phyloP scores from a whole-genome alignment of 2,797 vertebrate species.

The Fistularia tabacaria region DNA sequence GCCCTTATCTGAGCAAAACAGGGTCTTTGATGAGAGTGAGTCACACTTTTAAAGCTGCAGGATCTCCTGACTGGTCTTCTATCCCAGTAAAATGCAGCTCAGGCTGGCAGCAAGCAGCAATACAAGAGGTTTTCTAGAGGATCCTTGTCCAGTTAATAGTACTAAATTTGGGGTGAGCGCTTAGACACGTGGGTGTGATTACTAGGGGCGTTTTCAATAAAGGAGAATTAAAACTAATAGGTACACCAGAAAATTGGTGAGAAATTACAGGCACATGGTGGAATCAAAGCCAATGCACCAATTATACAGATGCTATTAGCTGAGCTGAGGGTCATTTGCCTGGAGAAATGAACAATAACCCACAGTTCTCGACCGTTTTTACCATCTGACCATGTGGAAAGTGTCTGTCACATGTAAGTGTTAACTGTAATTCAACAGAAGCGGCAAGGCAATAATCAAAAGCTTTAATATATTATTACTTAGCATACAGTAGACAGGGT shows the following conservation, averaged over 20 bases:
- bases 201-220: slow-evolving; percentile 30
- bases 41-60: slow-evolving; percentile 23
- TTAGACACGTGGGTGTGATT: slow-evolving; percentile 16
- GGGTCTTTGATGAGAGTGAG: slow-evolving; percentile 9
- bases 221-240: slow-evolving; percentile 31
- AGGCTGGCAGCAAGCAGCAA: slow-evolving; percentile 9
- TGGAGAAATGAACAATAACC: slow-evolving; percentile 28
- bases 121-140: slow-evolving; percentile 22
- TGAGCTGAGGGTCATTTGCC: slow-evolving; percentile 19
- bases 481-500: slow-evolving; percentile 12
- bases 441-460: slow-evolving; percentile 21
- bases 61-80: slow-evolving; percentile 12
- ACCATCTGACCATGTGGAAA: slow-evolving; percentile 31
- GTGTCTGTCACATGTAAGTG: slow-evolving; percentile 37
- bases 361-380: slow-evolving; percentile 34
- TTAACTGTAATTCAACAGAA: slow-evolving; percentile 26
- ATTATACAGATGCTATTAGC: slow-evolving; percentile 38
- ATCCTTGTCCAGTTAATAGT: slow-evolving; percentile 25
- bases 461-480: slow-evolving; percentile 2
- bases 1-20: slow-evolving; percentile 18
- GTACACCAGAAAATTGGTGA: slow-evolving; percentile 27
- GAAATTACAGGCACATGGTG: slow-evolving; percentile 28
- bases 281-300: slow-evolving; percentile 18
- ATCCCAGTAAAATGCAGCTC: slow-evolving; percentile 7
- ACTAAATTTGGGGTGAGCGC: slow-evolving; percentile 29